Conservation (phyloP, 2,888 invertebrate genomes). For the Isoperla grammatica region DNA sequence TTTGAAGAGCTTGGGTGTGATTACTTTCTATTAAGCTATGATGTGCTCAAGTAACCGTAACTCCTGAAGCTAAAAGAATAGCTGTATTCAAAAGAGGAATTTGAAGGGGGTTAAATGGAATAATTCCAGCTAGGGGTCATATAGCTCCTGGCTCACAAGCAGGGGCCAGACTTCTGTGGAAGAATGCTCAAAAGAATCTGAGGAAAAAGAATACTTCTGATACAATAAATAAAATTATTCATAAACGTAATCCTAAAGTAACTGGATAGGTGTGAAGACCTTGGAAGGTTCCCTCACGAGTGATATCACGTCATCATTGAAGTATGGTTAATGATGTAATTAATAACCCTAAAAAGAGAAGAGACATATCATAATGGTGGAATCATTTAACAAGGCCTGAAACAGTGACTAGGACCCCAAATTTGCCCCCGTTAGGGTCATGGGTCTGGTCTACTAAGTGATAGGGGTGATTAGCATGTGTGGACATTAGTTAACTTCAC, state of each 20-base stretch:
- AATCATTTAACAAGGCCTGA: too few species aligned
- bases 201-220: too few species aligned
- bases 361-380: slow-evolving; percentile 47
- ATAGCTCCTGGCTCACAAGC: slow-evolving; percentile 50
- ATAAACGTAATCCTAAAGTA: slow-evolving; percentile 55
- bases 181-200: too few species aligned
- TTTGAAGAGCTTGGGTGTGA: too few species aligned
- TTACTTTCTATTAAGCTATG: slow-evolving; percentile 50
- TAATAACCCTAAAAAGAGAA: slow-evolving; percentile 50
- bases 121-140: slow-evolving; percentile 61
- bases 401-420: slow-evolving; percentile 55
- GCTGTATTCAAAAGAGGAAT: too few species aligned
- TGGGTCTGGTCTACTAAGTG: slow-evolving; percentile 62
- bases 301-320: slow-evolving; percentile 67
- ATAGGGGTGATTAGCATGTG: too few species aligned
- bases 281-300: slow-evolving; percentile 61
- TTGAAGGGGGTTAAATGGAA: slow-evolving; percentile 60
- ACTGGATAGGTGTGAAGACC: slow-evolving; percentile 58
- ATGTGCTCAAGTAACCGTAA: slow-evolving; percentile 60
- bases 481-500: slow-evolving; percentile 57
- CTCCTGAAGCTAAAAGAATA: too few species aligned
- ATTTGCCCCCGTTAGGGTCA: slow-evolving; percentile 57
- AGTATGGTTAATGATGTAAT: slow-evolving; percentile 49
- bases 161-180: too few species aligned
- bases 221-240: too few species aligned